Evolutionary conservation across 2,797 vertebrate species (phyloP).

Genomic region (Crypturellus tataupa): DNA sequence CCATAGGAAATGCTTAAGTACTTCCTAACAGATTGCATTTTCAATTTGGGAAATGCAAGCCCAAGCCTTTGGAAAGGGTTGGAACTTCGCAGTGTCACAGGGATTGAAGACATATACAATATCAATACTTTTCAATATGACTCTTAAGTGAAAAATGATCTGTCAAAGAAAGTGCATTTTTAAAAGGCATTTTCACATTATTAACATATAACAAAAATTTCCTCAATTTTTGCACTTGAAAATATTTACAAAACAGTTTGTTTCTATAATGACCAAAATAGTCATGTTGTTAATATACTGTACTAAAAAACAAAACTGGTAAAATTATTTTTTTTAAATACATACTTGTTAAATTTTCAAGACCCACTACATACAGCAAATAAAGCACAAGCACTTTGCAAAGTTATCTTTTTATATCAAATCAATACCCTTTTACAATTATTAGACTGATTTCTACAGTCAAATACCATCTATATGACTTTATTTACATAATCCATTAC

Average conservation of each 20-base stretch:
- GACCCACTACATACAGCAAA: not conserved
- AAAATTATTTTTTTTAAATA: not conserved
- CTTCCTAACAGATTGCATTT: not conserved
- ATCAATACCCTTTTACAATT: not conserved
- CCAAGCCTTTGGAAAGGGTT: not conserved
- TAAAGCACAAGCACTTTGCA: not conserved
- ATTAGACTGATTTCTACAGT: not conserved
- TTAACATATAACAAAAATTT: not conserved
- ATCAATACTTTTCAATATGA: not conserved
- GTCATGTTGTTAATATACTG: accelerated
- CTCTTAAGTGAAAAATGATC: not conserved
- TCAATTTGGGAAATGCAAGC: not conserved
- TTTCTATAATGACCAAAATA: not conserved
- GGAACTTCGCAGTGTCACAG: not conserved
- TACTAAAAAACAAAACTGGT: not conserved
- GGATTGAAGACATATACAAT: not conserved
- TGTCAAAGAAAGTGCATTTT: not conserved
- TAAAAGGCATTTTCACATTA: not conserved
- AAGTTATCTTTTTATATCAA: not conserved
- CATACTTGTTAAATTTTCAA: not conserved
- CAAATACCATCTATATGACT: not conserved
- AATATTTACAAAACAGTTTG: not conserved
- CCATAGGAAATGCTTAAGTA: not conserved
- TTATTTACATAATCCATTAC: constrained; percentile 39
- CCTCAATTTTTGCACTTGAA: not conserved